A percentile compares a stretch with the other conserved stretches of the same genome.
phyloP scores from a whole-genome alignment of 2,888 invertebrate genomes.

The Andrena dorsata region DNA sequence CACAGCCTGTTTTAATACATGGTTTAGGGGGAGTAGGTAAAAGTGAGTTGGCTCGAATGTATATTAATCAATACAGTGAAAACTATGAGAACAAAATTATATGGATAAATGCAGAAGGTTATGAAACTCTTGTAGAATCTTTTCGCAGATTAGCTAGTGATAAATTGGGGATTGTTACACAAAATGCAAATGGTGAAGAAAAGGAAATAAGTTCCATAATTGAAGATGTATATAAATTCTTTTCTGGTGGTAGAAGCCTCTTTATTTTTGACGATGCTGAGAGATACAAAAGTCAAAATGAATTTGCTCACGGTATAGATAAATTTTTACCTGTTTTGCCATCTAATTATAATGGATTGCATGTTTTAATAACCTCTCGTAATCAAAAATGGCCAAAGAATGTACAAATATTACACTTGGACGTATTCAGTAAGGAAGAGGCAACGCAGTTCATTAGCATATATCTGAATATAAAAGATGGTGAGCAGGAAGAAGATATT shows the following conservation, averaged over 20 bases:
- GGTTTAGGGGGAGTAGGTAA: background rate
- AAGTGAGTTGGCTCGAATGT: background rate
- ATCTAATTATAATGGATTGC: background rate
- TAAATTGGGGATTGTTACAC: background rate
- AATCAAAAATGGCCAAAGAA: background rate
- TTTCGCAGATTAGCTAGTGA: background rate
- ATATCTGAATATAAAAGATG: background rate
- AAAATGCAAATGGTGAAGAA: background rate
- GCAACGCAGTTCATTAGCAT: background rate
- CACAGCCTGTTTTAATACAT: background rate
- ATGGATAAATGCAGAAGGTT: background rate
- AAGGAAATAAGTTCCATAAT: background rate
- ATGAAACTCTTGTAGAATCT: background rate
- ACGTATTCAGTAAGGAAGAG: background rate
- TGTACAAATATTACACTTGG: background rate
- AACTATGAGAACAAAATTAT: background rate
- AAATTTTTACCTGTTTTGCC: background rate
- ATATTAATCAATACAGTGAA: background rate
- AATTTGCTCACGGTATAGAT: background rate
- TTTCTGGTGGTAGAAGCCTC: background rate
- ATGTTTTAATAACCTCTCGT: background rate
- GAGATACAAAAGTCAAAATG: background rate
- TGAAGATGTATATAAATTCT: background rate
- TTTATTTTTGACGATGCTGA: background rate
- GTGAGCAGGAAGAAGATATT: background rate